A percentile compares a stretch with the other conserved stretches of the same genome.
Evolutionary conservation across 2,113 vertebrate species (phyloP).

Genomic region (Athene cunicularia): DNA sequence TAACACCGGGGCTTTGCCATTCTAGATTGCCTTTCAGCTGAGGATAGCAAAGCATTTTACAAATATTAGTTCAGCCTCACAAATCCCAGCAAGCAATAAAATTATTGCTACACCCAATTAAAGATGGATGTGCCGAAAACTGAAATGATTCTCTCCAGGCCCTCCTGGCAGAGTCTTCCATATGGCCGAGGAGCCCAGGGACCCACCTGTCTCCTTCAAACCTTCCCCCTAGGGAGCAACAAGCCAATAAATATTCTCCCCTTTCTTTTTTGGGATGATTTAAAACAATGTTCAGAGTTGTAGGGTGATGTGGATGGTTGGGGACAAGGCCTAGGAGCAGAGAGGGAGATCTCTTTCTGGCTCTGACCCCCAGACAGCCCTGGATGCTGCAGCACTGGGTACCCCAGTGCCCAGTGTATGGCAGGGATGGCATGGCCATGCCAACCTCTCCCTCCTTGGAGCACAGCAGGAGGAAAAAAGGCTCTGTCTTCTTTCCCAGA

Average conservation of each 20-base stretch:
- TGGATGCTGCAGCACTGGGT: background rate
- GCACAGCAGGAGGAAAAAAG: background rate
- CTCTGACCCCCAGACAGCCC: background rate
- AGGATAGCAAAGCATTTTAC: constrained; percentile 18
- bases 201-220: background rate
- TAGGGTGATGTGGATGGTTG: background rate
- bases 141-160: background rate
- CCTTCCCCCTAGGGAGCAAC: background rate
- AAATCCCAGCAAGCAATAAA: constrained; percentile 48
- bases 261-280: background rate
- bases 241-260: background rate
- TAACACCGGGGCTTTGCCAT: background rate
- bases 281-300: background rate
- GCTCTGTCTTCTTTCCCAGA: background rate
- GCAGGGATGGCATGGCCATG: background rate
- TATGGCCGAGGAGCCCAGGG: rapidly evolving
- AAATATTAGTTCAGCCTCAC: constrained; percentile 57
- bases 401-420: rapidly evolving
- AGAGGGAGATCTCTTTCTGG: background rate
- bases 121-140: background rate
- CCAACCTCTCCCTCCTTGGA: background rate
- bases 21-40: constrained; percentile 14
- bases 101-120: constrained; percentile 44
- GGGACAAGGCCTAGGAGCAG: background rate
- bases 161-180: background rate